Evolutionary conservation across 2,797 vertebrate genomes (phyloP).

Genomic region (Tauraco hartlaubi): DNA sequence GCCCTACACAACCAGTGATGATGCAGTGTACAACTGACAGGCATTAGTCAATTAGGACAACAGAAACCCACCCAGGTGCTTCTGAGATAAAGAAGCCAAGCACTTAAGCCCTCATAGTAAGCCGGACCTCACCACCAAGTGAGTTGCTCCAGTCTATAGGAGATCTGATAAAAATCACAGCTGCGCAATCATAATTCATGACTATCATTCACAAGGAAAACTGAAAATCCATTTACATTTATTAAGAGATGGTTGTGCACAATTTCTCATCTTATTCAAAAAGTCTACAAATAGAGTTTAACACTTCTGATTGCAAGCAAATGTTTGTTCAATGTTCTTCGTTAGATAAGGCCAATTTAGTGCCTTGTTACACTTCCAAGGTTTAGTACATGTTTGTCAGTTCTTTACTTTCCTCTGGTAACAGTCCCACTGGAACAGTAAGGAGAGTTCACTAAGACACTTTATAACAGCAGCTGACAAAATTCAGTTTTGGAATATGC

Average conservation of each 20-base stretch:
- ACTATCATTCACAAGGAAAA: conserved; percentile 62
- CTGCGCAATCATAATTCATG: conserved; percentile 19
- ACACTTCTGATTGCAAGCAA: conserved; percentile 62
- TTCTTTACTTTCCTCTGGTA: conserved; percentile 41
- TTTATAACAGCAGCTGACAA: conserved; percentile 47
- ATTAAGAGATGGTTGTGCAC: conserved; percentile 68
- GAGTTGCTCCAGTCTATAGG: neutral
- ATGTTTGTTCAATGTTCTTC: conserved; percentile 33
- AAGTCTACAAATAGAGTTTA: conserved; percentile 62
- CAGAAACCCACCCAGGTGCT: neutral
- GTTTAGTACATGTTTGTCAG: conserved; percentile 45
- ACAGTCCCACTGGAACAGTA: conserved; percentile 24
- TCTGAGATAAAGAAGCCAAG: neutral
- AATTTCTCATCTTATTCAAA: conserved; percentile 58
- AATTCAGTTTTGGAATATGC: conserved; percentile 37
- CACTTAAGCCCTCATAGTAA: neutral
- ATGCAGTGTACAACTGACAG: neutral
- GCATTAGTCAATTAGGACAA: neutral
- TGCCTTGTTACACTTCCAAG: conserved; percentile 36
- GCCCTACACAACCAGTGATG: neutral
- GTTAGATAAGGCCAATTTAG: neutral
- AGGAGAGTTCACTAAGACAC: conserved; percentile 50
- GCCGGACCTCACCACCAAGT: neutral
- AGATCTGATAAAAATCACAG: neutral
- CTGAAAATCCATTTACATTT: conserved; percentile 61